A percentile compares a stretch with the other conserved stretches of the same genome.
Conservation (phyloP, 1,140 invertebrate species). For the Nephila pilipes region DNA sequence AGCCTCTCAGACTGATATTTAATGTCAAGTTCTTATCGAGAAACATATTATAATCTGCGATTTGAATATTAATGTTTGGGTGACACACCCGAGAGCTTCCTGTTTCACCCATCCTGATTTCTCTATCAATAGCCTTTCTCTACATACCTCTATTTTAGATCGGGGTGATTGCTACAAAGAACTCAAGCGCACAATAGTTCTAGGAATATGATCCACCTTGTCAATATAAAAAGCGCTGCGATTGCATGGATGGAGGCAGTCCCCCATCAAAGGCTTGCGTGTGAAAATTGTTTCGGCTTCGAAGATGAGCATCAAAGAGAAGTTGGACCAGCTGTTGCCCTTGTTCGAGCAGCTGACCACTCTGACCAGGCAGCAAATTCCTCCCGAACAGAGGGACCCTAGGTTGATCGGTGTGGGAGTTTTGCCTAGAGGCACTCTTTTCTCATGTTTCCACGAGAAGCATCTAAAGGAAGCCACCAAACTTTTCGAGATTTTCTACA, state of each 20-base stretch:
- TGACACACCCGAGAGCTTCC: too few relatives aligned
- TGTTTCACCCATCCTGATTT: not conserved
- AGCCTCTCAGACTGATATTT: too few relatives aligned
- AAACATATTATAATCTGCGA: too few relatives aligned
- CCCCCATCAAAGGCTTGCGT: slow-evolving; percentile 41
- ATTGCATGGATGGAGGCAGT: not conserved
- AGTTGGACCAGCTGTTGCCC: slow-evolving; percentile 58
- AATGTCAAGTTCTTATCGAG: too few relatives aligned
- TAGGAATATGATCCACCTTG: not conserved
- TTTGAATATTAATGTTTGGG: too few relatives aligned
- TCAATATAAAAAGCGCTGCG: not conserved
- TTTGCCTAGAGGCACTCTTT: slow-evolving; percentile 73
- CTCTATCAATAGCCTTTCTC: slow-evolving; percentile 4
- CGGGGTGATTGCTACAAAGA: not conserved
- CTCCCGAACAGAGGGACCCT: slow-evolving; percentile 67
- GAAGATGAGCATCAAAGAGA: slow-evolving; percentile 71
- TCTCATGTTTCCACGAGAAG: slow-evolving; percentile 80
- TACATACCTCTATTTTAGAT: slow-evolving; percentile 14
- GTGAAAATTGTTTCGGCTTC: not conserved
- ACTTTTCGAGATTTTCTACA: slow-evolving; percentile 51
- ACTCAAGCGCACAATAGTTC: slow-evolving; percentile 44
- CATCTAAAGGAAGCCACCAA: slow-evolving; percentile 78
- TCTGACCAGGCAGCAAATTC: slow-evolving; percentile 50
- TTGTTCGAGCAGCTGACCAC: slow-evolving; percentile 67
- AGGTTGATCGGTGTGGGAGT: slow-evolving; percentile 62